Conservation (phyloP, 2,888 invertebrate genomes). For the Phasia obesa region DNA sequence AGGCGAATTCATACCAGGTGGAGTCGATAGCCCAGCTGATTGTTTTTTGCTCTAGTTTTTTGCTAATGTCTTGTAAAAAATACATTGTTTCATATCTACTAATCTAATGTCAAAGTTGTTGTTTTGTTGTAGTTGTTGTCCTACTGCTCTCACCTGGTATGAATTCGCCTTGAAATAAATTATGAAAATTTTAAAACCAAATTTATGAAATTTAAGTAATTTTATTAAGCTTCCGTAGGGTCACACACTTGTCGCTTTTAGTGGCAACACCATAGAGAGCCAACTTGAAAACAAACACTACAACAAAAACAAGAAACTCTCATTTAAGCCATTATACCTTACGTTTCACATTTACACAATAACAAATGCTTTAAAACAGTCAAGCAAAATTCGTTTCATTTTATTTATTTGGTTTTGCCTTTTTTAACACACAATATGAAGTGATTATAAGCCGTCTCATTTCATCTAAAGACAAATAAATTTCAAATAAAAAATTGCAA, state of each 20-base stretch:
- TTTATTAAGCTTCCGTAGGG: not conserved
- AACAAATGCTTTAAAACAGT: slow-evolving; percentile 65
- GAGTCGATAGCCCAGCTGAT: no score
- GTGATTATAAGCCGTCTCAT: slow-evolving; percentile 81
- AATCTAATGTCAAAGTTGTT: no score
- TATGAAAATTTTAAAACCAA: no score
- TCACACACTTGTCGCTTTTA: not conserved
- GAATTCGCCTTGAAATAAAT: no score
- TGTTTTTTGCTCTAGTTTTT: no score
- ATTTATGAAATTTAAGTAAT: not conserved
- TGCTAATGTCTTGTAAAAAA: no score
- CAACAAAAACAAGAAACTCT: slow-evolving; percentile 41
- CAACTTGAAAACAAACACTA: slow-evolving; percentile 55
- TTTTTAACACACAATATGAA: slow-evolving; percentile 70
- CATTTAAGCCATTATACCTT: slow-evolving; percentile 62
- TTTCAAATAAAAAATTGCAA: slow-evolving; percentile 76
- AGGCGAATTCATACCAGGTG: no score
- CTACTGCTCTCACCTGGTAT: no score
- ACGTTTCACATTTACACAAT: slow-evolving; percentile 62
- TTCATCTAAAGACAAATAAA: slow-evolving; percentile 81
- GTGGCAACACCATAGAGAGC: slow-evolving; percentile 50
- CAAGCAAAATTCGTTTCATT: slow-evolving; percentile 43
- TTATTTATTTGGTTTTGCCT: slow-evolving; percentile 41
- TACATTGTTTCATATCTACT: no score
- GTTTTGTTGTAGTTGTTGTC: no score